Evolutionary conservation across 2,888 invertebrate species (phyloP).

Genomic region (Steromphala cineraria): DNA sequence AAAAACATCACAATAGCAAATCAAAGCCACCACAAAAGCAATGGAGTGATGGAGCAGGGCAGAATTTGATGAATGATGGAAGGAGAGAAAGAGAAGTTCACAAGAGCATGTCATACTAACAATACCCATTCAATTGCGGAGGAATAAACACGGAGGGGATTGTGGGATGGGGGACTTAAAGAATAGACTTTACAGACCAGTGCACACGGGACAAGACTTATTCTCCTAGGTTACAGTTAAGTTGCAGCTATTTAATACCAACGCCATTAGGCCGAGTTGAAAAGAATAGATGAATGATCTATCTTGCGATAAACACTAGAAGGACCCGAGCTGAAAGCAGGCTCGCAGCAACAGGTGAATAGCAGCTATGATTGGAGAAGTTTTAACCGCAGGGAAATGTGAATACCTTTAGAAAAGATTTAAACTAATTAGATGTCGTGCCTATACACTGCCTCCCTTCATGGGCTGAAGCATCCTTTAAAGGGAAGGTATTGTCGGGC

Average conservation of each 20-base stretch:
- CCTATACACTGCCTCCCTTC: not conserved
- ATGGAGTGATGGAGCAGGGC: not conserved
- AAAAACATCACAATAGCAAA: not conserved
- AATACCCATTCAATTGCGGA: not conserved
- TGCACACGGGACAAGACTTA: not conserved
- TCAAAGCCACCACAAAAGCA: not conserved
- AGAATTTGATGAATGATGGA: slow-evolving; percentile 8
- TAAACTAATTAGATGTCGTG: slow-evolving; percentile 12
- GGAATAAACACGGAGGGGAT: not conserved
- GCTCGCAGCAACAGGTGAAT: slow-evolving; percentile 10
- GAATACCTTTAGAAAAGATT: slow-evolving; percentile 15
- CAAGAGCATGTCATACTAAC: not conserved
- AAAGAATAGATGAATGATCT: slow-evolving; percentile 7
- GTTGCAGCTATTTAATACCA: not conserved
- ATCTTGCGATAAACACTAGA: slow-evolving; percentile 12
- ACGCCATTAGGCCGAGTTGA: not conserved
- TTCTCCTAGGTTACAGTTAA: not conserved
- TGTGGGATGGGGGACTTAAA: not conserved
- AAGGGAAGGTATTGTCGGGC: not conserved
- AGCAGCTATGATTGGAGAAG: not conserved
- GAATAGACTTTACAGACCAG: not conserved
- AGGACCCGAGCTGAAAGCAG: not conserved
- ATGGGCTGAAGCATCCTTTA: not conserved
- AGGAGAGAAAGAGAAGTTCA: slow-evolving; percentile 6
- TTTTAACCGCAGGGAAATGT: not conserved